phyloP scores from a whole-genome alignment of 2,888 invertebrate genomes.

The Zaprionus bogoriensis region DNA sequence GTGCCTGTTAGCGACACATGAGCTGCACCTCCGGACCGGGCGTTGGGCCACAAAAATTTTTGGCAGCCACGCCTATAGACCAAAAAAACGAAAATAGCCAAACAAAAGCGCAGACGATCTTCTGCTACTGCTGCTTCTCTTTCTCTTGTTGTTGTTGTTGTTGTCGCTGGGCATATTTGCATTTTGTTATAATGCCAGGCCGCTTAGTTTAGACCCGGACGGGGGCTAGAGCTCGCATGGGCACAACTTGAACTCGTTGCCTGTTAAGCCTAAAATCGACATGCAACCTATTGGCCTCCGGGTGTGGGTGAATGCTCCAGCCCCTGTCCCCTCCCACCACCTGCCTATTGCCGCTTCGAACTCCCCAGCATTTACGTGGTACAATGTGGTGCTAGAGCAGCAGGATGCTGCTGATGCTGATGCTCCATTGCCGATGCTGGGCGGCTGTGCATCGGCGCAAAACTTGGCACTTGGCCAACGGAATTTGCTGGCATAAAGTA shows the following conservation, averaged over 20 bases:
- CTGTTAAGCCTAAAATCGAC: conserved; percentile 74
- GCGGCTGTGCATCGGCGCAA: conserved; percentile 60
- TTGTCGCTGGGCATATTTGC: conserved; percentile 63
- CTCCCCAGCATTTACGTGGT: conserved; percentile 9
- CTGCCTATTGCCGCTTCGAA: no score
- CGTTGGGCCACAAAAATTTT: conserved; percentile 40
- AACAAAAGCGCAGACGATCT: conserved; percentile 57
- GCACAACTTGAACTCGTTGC: conserved; percentile 58
- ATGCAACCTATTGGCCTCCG: conserved; percentile 63
- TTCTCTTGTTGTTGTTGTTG: background rate
- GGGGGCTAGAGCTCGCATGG: background rate
- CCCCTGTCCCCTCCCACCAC: no score
- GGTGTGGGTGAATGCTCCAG: no score
- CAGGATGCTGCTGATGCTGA: conserved; percentile 16
- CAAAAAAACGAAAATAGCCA: conserved; percentile 10
- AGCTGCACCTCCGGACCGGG: background rate
- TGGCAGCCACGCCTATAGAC: conserved; percentile 34
- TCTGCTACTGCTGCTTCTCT: conserved; percentile 1
- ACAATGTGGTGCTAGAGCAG: no score
- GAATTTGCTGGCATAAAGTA: conserved; percentile 72
- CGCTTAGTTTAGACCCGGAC: conserved; percentile 45
- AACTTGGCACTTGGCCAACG: conserved; percentile 74
- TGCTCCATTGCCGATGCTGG: conserved; percentile 22
- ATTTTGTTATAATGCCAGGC: conserved; percentile 68
- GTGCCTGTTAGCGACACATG: conserved; percentile 46